Conservation (phyloP, 2,797 vertebrate species). For the Pantherophis vulpinus region DNA sequence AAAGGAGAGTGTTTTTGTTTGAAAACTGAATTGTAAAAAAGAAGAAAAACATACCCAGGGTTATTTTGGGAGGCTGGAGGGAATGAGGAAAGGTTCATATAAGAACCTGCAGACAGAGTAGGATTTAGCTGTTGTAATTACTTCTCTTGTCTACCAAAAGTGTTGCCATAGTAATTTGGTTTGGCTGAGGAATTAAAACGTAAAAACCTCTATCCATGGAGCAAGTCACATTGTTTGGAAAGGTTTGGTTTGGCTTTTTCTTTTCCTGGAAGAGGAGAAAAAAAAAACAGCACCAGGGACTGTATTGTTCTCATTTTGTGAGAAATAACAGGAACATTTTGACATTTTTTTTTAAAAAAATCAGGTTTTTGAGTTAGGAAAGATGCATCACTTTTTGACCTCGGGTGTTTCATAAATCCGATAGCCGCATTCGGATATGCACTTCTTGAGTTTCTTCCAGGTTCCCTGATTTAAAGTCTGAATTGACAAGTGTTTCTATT, state of each 20-base stretch:
- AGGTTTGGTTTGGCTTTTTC: background rate
- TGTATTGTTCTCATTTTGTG: background rate
- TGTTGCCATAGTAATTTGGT: slow-evolving; percentile 65
- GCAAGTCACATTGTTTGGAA: slow-evolving; percentile 29
- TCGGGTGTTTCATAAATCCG: background rate
- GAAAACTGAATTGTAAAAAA: background rate
- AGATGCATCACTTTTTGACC: background rate
- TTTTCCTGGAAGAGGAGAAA: background rate
- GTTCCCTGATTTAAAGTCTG: background rate
- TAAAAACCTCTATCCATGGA: slow-evolving; percentile 44
- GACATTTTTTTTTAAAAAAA: background rate
- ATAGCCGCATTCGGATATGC: background rate
- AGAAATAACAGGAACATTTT: background rate
- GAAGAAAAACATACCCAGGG: background rate
- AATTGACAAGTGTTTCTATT: background rate
- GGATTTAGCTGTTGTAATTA: slow-evolving; percentile 43
- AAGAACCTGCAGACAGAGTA: slow-evolving; percentile 53
- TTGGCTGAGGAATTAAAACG: slow-evolving; percentile 33
- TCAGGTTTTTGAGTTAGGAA: background rate
- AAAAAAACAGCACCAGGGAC: background rate
- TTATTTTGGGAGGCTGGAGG: background rate
- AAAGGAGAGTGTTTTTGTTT: background rate
- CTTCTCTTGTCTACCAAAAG: slow-evolving; percentile 36
- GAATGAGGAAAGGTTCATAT: background rate
- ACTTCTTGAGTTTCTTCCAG: background rate